These are phyloP conservation scores for Synaphobranchus kaupii DNA, from an alignment of 2,797 vertebrate species.

Conservation along the genomic window DNA sequence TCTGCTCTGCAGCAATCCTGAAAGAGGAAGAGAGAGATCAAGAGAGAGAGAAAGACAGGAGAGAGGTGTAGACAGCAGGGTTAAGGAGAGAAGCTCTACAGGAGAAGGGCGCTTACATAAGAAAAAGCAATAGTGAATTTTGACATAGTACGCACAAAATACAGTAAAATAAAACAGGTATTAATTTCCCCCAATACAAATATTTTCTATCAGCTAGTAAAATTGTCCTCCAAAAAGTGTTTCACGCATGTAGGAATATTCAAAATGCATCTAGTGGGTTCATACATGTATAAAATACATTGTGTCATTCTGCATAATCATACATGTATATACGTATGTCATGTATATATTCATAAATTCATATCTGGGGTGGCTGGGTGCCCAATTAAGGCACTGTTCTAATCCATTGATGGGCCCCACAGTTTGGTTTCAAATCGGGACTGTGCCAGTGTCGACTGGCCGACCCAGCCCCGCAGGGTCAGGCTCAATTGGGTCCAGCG, in stretches of 20 bases:
- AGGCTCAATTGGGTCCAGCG: neutral
- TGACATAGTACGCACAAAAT: neutral
- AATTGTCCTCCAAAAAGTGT: neutral
- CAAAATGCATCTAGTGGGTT: neutral
- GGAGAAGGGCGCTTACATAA: constrained; percentile 10
- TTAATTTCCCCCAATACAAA: neutral
- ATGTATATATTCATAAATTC: neutral
- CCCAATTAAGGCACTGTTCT: neutral
- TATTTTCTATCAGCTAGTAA: neutral
- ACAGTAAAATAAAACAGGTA: neutral
- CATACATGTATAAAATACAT: neutral
- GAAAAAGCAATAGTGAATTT: neutral
- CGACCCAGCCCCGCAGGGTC: neutral
- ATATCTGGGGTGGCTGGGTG: neutral
- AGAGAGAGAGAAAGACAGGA: constrained; percentile 66
- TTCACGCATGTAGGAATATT: neutral
- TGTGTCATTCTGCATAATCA: neutral
- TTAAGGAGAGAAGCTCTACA: constrained; percentile 62
- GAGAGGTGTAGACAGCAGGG: constrained; percentile 52
- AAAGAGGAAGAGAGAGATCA: constrained; percentile 79
- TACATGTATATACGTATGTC: neutral
- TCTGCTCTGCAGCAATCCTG: constrained; percentile 99
- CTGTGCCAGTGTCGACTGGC: too few species aligned
- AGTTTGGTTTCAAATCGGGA: neutral
- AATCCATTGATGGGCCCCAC: neutral